Base-by-base conservation (phyloP, 2,888 invertebrate species). In the Dolichomitus sp. region DNA sequence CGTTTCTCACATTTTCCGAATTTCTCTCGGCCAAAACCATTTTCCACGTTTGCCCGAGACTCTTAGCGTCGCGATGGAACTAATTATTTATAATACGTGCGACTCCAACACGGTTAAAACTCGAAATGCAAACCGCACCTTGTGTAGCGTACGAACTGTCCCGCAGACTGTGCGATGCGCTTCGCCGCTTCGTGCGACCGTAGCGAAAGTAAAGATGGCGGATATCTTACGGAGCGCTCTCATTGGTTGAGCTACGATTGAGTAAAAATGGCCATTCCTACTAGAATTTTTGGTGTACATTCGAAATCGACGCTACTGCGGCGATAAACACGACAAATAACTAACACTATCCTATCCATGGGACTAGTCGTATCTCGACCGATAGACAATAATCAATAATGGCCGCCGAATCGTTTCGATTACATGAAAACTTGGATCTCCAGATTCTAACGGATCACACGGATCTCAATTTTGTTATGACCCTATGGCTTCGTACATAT, bases 1-100 rank as follows among this genome's bases (percentile, higher is more conserved):
- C 98, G 94, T 98, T 98, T 92, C 97, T 95, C 91, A 97, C 95
- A 88, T 95, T 96, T 94, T 98, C 98, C 89, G 95, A 96, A 94
- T 97, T 97, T 95, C 97, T 96, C 94, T 98, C 98, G 42, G 98
- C 97, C 94, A 98, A 95, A 93, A 98, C 98, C 98, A 98, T 98
- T 94, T 94, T 52, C 85, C 52, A 33, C 45, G 63, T 59, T 78
- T 59, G 66, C n/a, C 45, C n/a, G 73, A 81, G 72, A 50, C 48
- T 61, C 11, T n/a, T 11, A 40, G 65, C 48, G 72, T 59, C 70
- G 70, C 19, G 17, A 37, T 45, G 63, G 19, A 72, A 54, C 23
- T 23, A 76, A 65, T 68, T 66, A 68, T 30, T 19, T 17, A 57
- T n/a, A n/a, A 69, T 69, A 65, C 33, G 6, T 45, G 54, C 63